Percentiles rank a stretch among this genome's conserved stretches.
Evolutionary conservation across 1,140 invertebrate genomes (phyloP).

Genomic region (Zaprionus davidi): DNA sequence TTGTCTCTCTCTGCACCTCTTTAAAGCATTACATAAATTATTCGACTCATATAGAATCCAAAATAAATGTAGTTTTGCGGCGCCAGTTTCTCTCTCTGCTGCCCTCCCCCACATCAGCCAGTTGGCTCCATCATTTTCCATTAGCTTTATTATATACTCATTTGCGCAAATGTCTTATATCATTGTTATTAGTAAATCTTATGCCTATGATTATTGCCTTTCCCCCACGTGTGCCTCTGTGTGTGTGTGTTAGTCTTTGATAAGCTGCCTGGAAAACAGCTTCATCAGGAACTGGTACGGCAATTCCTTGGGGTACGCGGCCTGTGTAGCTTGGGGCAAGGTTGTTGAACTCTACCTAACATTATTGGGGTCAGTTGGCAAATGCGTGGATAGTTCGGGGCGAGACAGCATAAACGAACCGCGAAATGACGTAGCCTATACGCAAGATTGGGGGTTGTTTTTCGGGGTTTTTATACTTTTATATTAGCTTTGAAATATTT

Average conservation of each 20-base stretch:
- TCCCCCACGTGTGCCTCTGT: conserved; percentile 10
- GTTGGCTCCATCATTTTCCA: conserved; percentile 68
- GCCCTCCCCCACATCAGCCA: not conserved
- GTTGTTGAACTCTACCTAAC: conserved; percentile 63
- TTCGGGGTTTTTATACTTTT: not conserved
- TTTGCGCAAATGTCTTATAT: conserved; percentile 76
- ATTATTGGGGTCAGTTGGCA: conserved; percentile 52
- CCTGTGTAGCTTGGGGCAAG: conserved; percentile 33
- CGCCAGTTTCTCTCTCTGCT: conserved; percentile 1
- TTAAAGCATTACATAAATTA: conserved; percentile 40
- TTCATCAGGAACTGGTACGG: conserved; percentile 31
- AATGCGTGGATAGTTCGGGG: conserved; percentile 44
- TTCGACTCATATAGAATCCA: conserved; percentile 20
- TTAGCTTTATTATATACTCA: conserved; percentile 82
- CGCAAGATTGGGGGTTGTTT: conserved; percentile 29
- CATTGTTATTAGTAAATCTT: conserved; percentile 82
- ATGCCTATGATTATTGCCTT: conserved; percentile 63
- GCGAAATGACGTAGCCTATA: conserved; percentile 20
- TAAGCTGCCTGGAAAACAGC: conserved; percentile 49
- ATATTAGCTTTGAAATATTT: not conserved
- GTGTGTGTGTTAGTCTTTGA: conserved; percentile 30
- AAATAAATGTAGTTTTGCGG: conserved; percentile 27
- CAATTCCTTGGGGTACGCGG: conserved; percentile 58
- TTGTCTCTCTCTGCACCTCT: not conserved
- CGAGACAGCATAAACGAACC: conserved; percentile 18